Base-by-base conservation (phyloP, 2,113 vertebrate genomes). In the Anoura caudifer region DNA sequence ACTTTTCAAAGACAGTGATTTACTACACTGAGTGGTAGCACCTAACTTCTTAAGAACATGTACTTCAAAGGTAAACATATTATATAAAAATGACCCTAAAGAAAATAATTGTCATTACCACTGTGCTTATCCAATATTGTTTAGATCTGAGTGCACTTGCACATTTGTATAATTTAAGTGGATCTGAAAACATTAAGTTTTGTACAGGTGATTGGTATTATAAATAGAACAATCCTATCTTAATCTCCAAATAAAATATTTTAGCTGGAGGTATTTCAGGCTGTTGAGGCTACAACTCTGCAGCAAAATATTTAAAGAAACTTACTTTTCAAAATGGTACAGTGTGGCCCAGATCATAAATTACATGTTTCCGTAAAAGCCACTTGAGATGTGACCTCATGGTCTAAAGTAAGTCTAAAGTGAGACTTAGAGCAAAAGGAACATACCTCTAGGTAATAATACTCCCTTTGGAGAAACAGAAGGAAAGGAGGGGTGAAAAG, bases 41-140 rank as follows among this genome's bases (percentile, higher is more conserved):
- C 90, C 77, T 91, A 95, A 86, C 7, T 90, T 91, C 84, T 81
- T 95, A 76, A 91, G n/a, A 91, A 93, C 8, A 86, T 11, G 26
- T 50, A 92, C 47, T 75, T 47, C 2, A 72, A 84, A 73, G 20
- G n/a, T 54, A 63, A 92, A 94, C 87, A 22, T 65, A 14, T 50
- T 61, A 88, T n/a, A 41, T 41, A n/a, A 88, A 96, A 87, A 82
- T 19, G 13, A 19, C 17, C 54, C 83, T 70, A 75, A 76, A 76
- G 52, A 38, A 43, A 92, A 77, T 79, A 82, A 86, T 72, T 72
- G 52, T 59, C 80, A 91, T 36, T 76, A 92, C 13, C 20, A 83
- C 15, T 54, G 33, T 43, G 90, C 33, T 79, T 75, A 83, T 17
- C 19, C 50, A 59, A 83, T 52, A 95, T 47, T 50, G 9, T 85